phyloP scores from a whole-genome alignment of 1,140 invertebrate species.

The Anastrepha ludens region DNA sequence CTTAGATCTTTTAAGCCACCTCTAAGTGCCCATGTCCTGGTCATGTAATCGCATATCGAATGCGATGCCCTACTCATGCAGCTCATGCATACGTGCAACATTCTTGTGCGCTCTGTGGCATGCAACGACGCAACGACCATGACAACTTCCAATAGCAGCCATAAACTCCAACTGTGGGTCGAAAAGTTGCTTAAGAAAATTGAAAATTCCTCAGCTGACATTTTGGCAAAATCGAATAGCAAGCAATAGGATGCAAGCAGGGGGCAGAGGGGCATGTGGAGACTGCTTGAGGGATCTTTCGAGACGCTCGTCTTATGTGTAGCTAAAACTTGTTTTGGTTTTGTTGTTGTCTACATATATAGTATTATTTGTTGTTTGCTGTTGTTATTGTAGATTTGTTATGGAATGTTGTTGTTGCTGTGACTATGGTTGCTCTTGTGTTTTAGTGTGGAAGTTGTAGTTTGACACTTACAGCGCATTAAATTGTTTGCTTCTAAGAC shows the following conservation, averaged over 20 bases:
- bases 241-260: neutral
- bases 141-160: neutral
- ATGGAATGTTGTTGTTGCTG: neutral
- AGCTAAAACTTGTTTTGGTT: neutral
- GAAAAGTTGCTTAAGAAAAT: conserved; percentile 57
- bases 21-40: conserved; percentile 56
- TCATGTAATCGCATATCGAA: conserved; percentile 58
- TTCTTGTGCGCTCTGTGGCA: neutral
- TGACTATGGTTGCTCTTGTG: neutral
- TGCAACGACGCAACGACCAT: neutral
- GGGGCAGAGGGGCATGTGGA: neutral
- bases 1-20: neutral
- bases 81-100: neutral
- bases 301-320: neutral
- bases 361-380: neutral
- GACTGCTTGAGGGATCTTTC: neutral
- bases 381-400: neutral
- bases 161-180: conserved; percentile 35
- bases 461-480: conserved; percentile 52
- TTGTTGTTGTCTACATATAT: neutral
- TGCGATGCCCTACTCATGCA: neutral
- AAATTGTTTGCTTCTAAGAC: conserved; percentile 50
- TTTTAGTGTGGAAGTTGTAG: conserved; percentile 29
- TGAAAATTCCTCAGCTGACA: conserved; percentile 56
- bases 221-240: neutral